phyloP scores from a whole-genome alignment of 1,140 invertebrate genomes.

The Drosophila santomea region DNA sequence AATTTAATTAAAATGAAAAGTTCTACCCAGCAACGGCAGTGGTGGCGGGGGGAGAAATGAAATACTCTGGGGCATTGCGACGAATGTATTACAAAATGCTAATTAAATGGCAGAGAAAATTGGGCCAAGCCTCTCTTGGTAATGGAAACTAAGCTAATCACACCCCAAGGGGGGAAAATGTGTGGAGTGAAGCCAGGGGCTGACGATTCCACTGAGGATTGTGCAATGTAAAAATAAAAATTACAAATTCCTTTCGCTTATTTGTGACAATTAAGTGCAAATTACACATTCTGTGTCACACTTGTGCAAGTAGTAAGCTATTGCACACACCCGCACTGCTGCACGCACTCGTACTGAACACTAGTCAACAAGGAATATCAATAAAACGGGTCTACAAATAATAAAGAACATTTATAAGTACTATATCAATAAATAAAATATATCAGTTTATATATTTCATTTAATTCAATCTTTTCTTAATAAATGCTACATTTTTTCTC shows the following conservation, averaged over 20 bases:
- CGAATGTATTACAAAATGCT: slow-evolving; percentile 80
- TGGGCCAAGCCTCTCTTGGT: slow-evolving; percentile 64
- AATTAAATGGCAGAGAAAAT: slow-evolving; percentile 74
- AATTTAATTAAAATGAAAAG: slow-evolving; percentile 76
- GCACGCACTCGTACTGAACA: not conserved
- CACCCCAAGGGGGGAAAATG: slow-evolving; percentile 36
- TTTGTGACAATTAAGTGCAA: slow-evolving; percentile 74
- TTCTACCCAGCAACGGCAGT: slow-evolving; percentile 8
- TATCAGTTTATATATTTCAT: no score
- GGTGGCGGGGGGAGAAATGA: slow-evolving; percentile 10
- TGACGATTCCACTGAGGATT: slow-evolving; percentile 17
- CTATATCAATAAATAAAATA: no score
- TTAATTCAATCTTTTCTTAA: not conserved
- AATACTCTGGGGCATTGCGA: slow-evolving; percentile 69
- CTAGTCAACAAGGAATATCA: slow-evolving; percentile 1
- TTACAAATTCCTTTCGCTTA: slow-evolving; percentile 64
- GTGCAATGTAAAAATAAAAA: slow-evolving; percentile 31
- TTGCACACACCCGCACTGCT: not conserved
- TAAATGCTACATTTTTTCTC: not conserved
- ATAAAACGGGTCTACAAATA: no score
- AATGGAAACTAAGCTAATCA: slow-evolving; percentile 69
- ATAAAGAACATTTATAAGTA: no score
- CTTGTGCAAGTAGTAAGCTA: not conserved
- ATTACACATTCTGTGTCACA: slow-evolving; percentile 59
- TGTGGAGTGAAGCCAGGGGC: not conserved